These are phyloP conservation scores for Catostylus mosaicus DNA, from an alignment of 30 jellyfish, hydroid and myxozoan genomes.

Conservation along the genomic window DNA sequence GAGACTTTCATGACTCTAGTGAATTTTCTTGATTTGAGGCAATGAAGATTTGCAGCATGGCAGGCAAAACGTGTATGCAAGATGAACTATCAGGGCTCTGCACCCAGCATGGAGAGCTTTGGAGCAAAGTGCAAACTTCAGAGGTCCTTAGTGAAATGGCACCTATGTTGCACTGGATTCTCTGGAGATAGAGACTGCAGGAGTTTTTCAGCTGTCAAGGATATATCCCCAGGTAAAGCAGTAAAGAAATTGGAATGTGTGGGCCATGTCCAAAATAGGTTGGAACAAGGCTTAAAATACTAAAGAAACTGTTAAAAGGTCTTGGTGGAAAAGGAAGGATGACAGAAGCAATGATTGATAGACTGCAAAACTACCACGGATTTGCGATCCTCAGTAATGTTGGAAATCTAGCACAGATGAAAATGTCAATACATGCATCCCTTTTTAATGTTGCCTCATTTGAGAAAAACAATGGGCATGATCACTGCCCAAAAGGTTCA, in stretches of 20 bases:
- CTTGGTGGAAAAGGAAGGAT: background rate
- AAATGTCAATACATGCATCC: background rate
- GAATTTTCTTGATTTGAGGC: background rate
- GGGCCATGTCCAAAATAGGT: background rate
- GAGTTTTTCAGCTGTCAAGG: background rate
- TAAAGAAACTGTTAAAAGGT: background rate
- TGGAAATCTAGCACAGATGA: background rate
- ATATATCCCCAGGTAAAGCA: background rate
- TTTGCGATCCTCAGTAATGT: background rate
- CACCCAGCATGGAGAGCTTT: background rate
- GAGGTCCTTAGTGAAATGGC: background rate
- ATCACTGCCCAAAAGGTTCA: background rate
- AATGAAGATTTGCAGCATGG: background rate
- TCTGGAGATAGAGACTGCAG: too few relatives aligned
- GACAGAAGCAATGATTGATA: background rate
- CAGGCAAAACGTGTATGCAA: background rate
- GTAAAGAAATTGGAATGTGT: background rate
- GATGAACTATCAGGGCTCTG: background rate
- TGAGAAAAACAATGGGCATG: background rate
- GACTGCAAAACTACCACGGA: background rate
- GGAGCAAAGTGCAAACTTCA: background rate
- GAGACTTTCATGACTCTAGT: background rate
- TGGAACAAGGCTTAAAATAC: background rate
- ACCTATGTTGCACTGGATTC: background rate
- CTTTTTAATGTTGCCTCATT: background rate